These are phyloP conservation scores for Archilochus colubris DNA, from an alignment of 2,113 vertebrate species.

Conservation along the genomic window DNA sequence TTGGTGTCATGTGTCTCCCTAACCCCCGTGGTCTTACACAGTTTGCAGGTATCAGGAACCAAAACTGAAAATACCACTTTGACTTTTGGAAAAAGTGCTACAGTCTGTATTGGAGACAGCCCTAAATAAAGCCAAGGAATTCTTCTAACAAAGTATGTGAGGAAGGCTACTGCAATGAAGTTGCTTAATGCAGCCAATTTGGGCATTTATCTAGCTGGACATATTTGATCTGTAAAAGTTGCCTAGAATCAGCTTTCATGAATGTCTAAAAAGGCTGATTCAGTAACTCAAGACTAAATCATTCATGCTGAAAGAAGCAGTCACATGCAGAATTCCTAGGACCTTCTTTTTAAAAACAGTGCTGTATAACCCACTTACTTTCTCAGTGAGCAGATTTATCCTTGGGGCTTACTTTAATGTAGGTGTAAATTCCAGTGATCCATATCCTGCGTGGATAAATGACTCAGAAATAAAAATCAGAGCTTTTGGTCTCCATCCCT, in stretches of 20 bases:
- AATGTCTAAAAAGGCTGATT: neutral
- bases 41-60: fast-evolving
- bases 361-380: neutral
- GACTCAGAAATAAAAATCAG: neutral
- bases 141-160: neutral
- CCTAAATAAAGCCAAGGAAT: neutral
- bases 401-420: neutral
- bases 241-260: neutral
- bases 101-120: neutral
- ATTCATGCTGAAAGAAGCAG: neutral
- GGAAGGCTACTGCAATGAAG: neutral
- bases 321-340: neutral
- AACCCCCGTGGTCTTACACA: neutral
- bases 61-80: neutral
- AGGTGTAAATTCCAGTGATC: neutral
- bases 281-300: neutral
- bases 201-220: neutral
- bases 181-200: neutral
- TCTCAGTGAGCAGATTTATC: neutral
- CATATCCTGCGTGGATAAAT: neutral
- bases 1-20: neutral
- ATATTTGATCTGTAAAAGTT: neutral
- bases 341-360: neutral
- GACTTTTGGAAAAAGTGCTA: neutral
- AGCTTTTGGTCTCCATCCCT: neutral